A percentile compares a stretch with the other conserved stretches of the same genome.
Evolutionary conservation across 1,140 invertebrate species (phyloP).

Genomic region (Atopsyche davidsoni): DNA sequence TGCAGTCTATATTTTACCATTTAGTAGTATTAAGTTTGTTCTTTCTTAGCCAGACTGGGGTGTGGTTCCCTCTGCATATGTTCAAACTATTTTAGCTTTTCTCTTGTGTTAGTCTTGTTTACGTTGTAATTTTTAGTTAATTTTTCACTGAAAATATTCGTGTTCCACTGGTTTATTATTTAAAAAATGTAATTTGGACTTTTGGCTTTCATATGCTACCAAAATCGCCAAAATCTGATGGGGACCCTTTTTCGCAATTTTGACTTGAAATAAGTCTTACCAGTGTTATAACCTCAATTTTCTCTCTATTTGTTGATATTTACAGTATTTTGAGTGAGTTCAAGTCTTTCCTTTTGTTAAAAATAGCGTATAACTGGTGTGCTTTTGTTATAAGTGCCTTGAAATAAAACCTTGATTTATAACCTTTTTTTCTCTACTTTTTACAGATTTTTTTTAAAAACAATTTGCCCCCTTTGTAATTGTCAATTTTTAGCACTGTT

Average conservation of each 20-base stretch:
- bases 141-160: conserved; percentile 52
- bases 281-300: conserved; percentile 21
- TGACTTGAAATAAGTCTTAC: conserved; percentile 48
- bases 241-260: conserved; percentile 73
- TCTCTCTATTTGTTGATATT: conserved; percentile 5
- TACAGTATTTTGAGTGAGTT: conserved; percentile 12
- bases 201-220: conserved; percentile 23
- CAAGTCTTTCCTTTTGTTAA: too few species aligned
- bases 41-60: conserved; percentile 31
- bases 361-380: too few species aligned
- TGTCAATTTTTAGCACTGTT: too few species aligned
- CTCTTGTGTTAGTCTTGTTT: conserved; percentile 50
- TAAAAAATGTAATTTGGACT: conserved; percentile 6
- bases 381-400: too few species aligned
- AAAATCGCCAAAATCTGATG: conserved; percentile 51
- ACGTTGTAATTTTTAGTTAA: conserved; percentile 47
- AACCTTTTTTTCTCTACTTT: too few species aligned
- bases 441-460: too few species aligned
- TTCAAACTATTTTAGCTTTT: conserved; percentile 9
- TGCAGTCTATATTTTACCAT: conserved; percentile 28
- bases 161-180: conserved; percentile 49
- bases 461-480: too few species aligned
- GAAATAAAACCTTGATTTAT: too few species aligned
- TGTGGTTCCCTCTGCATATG: conserved; percentile 37
- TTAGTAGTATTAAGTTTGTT: conserved; percentile 1